Base-by-base conservation (phyloP, 2,113 vertebrate genomes). In the Lota lota region DNA sequence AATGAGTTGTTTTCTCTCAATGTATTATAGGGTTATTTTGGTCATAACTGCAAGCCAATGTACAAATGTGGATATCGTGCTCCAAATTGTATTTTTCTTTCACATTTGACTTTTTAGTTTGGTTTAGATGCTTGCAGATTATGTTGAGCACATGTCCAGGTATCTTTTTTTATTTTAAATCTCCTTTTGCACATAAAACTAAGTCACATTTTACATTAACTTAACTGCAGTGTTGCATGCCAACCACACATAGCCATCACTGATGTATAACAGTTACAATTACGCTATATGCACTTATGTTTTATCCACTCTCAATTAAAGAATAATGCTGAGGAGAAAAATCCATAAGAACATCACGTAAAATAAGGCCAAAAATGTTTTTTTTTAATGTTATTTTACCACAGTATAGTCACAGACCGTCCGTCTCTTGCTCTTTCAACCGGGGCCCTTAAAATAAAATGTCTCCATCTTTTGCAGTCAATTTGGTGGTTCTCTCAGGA, bases 181-280 rank as follows among this genome's bases (percentile, higher is more conserved):
- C 50, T 47, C 19, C 53, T 57, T 65, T 74, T 69, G 50, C 16
- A 59, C 59, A 74, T 50, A 24, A 76, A 28, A 12, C 68, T 47
- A 68, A 78, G 70, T 73, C 72, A 75, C 61, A 77, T 78, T 80
- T 83, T 77, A 82, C 69, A 81, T 72, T 64, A 79, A 72, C 18
- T 58, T 17, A 47, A 47, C 20, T 20, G 6, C 51, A 17, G n/a
- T 50, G 21, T 65, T 17, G 61, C 57, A 66, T 0, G 0, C 11
- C 47, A 63, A 18, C 22, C 22, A 16, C 15, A 51, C 2, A 22
- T 12, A 22, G 51, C 6, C 51, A 22, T 56, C 40, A 47, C 7
- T 2, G 40, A 47, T 47, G 7, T 47, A 47, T 10, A 47, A 10
- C 40, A 47, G 40, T 47, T 47, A 47, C 40, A 47, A 47, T 47